Evolutionary conservation across 2,888 invertebrate genomes (phyloP).

Genomic region (Diogma glabrata): DNA sequence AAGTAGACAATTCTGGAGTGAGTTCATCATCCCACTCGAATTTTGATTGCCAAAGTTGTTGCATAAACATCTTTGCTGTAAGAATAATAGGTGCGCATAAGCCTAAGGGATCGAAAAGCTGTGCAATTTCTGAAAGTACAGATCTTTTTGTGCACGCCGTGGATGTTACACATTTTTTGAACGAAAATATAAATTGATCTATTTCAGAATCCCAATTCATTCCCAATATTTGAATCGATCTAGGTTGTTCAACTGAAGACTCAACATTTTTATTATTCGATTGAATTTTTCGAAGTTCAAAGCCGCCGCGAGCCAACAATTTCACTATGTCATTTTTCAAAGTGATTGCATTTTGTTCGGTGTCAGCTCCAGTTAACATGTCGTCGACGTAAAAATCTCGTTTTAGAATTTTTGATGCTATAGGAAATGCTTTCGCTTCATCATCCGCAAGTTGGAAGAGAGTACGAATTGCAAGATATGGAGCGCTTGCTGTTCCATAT

Average conservation of each 20-base stretch:
- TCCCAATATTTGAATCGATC: not conserved
- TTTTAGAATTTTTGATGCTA: too few species aligned
- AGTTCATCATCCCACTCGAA: not conserved
- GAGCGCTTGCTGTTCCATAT: too few species aligned
- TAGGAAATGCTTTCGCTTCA: too few species aligned
- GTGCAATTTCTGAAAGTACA: not conserved
- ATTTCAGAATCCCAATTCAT: not conserved
- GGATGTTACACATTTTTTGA: not conserved
- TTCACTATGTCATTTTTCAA: too few species aligned
- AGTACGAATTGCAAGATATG: too few species aligned
- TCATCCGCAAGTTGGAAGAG: too few species aligned
- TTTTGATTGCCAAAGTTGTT: constrained; percentile 1
- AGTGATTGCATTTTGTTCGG: too few species aligned
- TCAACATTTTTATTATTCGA: not conserved
- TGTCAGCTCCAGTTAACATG: not conserved
- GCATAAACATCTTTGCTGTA: too few species aligned
- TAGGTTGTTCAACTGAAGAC: not conserved
- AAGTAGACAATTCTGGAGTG: not conserved
- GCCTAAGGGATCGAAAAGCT: not conserved
- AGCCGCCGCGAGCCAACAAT: not conserved
- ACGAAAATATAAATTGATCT: constrained; percentile 2
- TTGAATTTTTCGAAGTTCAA: not conserved
- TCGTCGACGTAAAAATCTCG: not conserved
- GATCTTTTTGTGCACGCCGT: not conserved
- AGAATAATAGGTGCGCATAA: too few species aligned